Percentiles rank a stretch among this genome's conserved stretches.
Evolutionary conservation across 2,888 invertebrate species (phyloP).

Genomic region (Yponomeuta cagnagella): DNA sequence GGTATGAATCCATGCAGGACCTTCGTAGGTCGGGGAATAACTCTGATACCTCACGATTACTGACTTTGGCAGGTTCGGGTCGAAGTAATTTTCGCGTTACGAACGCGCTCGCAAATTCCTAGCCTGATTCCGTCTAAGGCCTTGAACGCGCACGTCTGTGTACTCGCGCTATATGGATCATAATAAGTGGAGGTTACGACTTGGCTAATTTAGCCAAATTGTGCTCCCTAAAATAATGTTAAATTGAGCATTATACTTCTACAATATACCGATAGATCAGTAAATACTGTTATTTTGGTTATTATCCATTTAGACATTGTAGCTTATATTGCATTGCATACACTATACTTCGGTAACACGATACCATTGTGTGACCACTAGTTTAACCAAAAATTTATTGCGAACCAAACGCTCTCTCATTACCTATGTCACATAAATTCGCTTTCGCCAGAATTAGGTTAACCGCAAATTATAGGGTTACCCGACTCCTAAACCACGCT

Average conservation of each 20-base stretch:
- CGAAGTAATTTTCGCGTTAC: not conserved
- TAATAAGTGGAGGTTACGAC: not conserved
- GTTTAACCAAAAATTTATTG: not conserved
- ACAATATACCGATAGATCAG: not conserved
- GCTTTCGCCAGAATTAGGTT: not conserved
- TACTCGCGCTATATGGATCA: not conserved
- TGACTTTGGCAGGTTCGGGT: not conserved
- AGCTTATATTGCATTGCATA: not conserved
- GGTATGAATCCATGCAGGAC: slow-evolving; percentile 32
- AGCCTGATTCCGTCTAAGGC: not conserved
- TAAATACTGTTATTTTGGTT: not conserved
- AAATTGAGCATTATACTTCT: not conserved
- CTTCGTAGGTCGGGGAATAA: slow-evolving; percentile 1
- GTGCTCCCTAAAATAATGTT: not conserved
- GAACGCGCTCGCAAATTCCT: not conserved
- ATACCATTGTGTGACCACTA: no score
- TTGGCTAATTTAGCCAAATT: not conserved
- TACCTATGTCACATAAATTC: slow-evolving; percentile 4
- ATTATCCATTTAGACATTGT: not conserved
- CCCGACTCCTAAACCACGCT: not conserved
- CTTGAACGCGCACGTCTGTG: not conserved
- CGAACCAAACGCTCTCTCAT: not conserved
- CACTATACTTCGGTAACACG: no score
- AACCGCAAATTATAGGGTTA: not conserved
- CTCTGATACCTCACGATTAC: not conserved